These are phyloP conservation scores for Nipponacmea schrenckii DNA, from an alignment of 2,888 invertebrate species.

Conservation along the genomic window DNA sequence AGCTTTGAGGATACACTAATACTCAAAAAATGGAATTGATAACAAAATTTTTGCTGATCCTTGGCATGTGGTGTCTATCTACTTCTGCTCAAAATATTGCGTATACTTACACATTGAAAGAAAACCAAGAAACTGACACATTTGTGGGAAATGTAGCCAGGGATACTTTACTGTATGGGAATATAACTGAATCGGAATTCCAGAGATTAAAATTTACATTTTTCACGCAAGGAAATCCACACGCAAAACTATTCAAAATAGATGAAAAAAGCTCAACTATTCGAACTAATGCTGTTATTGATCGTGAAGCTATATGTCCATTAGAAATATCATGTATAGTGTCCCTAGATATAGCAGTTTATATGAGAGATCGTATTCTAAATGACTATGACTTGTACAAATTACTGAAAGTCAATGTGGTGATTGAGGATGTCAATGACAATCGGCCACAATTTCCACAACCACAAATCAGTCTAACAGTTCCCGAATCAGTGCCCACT, in stretches of 20 bases:
- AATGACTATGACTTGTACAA: constrained; percentile 31
- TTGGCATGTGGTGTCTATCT: not conserved
- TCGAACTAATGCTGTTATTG: constrained; percentile 41
- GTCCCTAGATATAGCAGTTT: constrained; percentile 42
- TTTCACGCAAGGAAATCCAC: constrained; percentile 42
- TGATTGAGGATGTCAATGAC: constrained; percentile 50
- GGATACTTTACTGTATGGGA: constrained; percentile 44
- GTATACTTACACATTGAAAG: constrained; percentile 26
- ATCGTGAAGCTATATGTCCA: constrained; percentile 45
- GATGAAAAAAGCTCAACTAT: constrained; percentile 44
- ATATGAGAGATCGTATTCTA: constrained; percentile 16
- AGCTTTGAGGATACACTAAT: too few species aligned
- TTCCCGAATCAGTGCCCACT: constrained; percentile 45
- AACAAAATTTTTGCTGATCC: too few species aligned
- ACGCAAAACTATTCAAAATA: constrained; percentile 44
- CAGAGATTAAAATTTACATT: constrained; percentile 47
- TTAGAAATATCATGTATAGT: constrained; percentile 35
- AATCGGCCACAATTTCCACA: constrained; percentile 48
- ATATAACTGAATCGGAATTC: constrained; percentile 41
- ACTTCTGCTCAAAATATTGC: not conserved
- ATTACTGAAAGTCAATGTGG: constrained; percentile 41
- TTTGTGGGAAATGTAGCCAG: constrained; percentile 49
- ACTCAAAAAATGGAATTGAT: too few species aligned
- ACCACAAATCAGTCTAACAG: constrained; percentile 34
- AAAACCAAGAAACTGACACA: constrained; percentile 29